Evolutionary conservation across 2,113 vertebrate species (phyloP).

Genomic region (human (Homo sapiens)): GRCh38 chr5:51614001-51614500

Average conservation of each 20-base stretch:
- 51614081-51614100: not conserved
- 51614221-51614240: slow-evolving; percentile 53
- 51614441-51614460: not conserved
- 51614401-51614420: not conserved
- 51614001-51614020: not conserved
- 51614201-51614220: slow-evolving; percentile 29
- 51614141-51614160: slow-evolving; percentile 43
- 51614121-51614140: not conserved
- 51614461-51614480: not conserved
- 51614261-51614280: slow-evolving; percentile 33
- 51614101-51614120: slow-evolving; percentile 25
- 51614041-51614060: not conserved
- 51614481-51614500: not conserved
- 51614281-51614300: too few relatives aligned
- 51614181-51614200: slow-evolving; percentile 14
- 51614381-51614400: not conserved
- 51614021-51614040: not conserved
- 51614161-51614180: slow-evolving; percentile 40
- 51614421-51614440: not conserved
- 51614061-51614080: not conserved
- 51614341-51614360: not conserved
- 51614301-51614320: not conserved
- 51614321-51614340: not conserved
- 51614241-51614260: not conserved
- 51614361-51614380: not conserved